Evolutionary conservation across 2,113 vertebrate species (phyloP), one percentile per base, ranked within the genome.

Genomic region (Apodemus speciosus): DNA sequence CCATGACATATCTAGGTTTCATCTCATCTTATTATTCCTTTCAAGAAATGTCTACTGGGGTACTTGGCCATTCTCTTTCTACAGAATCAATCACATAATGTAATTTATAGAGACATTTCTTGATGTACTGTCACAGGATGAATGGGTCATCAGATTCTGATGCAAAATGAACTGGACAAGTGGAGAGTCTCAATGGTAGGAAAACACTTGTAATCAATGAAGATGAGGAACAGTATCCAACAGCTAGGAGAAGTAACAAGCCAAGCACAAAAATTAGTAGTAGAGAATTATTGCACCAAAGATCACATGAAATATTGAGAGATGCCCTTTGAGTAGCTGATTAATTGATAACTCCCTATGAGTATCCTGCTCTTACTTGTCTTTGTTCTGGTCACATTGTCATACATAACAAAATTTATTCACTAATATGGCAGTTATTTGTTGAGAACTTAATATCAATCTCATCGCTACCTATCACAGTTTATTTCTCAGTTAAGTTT

Each of bases 371-470:
- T 72, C 30, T 21, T 83, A 38, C 64, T 85, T 58, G 15, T 64
- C 32, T 89, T 49, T 89, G 10, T 14, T 23, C 3, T 73, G 16
- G 40, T 2, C 4, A 72, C 20, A 68, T 9, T 40, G 23, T 40
- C 27, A 86, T 64, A 62, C 89, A 87, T 77, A 14, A 21, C 6
- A 60, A n/a, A 49, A 56, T 49, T 62, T 64, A 62, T 69, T 87
- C 13, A 60, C 46, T 92, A 90, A 91, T 83, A 66, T 53, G 6
- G 14, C 49, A 91, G 23, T 94, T 89, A 64, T 86, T 86, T 89
- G 2, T 68, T 92, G 71, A 88, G 49, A 10, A 77, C 64, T 71
- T 76, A 76, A 81, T 91, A 21, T 56, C 4, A 60, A 9, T 4
- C 21, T 79, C 72, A 3, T 30, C 40, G 53, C 94, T 93, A 86